These are phyloP conservation scores for Pseudochromis fuscus DNA, from an alignment of 2,797 vertebrate species.

Conservation along the genomic window DNA sequence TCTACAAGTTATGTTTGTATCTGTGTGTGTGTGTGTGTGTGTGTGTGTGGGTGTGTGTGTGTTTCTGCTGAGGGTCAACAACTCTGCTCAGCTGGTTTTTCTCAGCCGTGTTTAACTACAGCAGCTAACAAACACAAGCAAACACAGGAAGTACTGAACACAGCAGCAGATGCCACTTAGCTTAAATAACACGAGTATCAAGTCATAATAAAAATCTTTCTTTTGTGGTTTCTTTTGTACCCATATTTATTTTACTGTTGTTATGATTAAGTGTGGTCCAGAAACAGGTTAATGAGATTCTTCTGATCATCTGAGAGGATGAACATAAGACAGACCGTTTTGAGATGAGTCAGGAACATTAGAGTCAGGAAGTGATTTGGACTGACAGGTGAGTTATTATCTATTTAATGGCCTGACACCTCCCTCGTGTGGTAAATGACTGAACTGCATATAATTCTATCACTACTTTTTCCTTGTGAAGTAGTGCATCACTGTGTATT, in stretches of 20 bases:
- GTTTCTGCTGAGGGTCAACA: conserved; percentile 12
- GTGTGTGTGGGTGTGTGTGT: conserved; percentile 11
- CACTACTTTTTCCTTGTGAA: not conserved
- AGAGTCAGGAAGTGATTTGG: too few relatives aligned
- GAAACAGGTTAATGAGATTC: too few relatives aligned
- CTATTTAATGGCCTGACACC: not conserved
- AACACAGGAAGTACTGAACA: not conserved
- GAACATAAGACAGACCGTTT: too few relatives aligned
- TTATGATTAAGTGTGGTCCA: too few relatives aligned
- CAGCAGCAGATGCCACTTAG: not conserved
- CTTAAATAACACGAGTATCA: not conserved
- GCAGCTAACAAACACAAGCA: conserved; percentile 1
- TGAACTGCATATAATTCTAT: conserved; percentile 1
- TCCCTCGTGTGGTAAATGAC: not conserved
- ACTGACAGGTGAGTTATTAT: too few relatives aligned
- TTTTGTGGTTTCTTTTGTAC: not conserved
- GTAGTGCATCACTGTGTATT: not conserved
- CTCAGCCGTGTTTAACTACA: not conserved
- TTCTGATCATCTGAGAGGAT: too few relatives aligned
- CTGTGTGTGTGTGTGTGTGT: conserved; percentile 8
- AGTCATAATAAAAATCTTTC: not conserved
- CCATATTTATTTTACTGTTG: too few relatives aligned
- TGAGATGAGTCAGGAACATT: too few relatives aligned
- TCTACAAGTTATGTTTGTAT: not conserved
- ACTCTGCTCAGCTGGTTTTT: not conserved